phyloP scores from a whole-genome alignment of 2,888 invertebrate species.

The Volucella bombylans region DNA sequence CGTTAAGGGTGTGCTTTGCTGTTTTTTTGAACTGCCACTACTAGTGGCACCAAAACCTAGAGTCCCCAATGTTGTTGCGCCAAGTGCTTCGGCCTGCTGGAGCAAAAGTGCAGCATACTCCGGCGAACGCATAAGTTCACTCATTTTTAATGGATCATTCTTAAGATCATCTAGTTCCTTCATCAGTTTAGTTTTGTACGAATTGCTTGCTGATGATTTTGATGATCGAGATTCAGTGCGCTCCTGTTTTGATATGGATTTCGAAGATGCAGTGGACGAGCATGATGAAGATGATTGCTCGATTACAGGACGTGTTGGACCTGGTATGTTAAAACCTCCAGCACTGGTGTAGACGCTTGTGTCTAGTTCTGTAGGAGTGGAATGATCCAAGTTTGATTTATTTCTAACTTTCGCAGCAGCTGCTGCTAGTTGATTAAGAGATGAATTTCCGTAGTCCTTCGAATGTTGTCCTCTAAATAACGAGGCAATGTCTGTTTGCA shows the following conservation, averaged over 20 bases:
- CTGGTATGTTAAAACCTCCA: slow-evolving; percentile 65
- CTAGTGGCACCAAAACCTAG: slow-evolving; percentile 79
- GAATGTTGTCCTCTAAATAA: slow-evolving; percentile 80
- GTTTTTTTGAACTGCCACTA: slow-evolving; percentile 74
- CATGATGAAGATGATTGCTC: slow-evolving; percentile 67
- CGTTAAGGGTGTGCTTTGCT: slow-evolving; percentile 75
- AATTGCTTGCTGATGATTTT: slow-evolving; percentile 79
- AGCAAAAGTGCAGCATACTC: slow-evolving; percentile 82
- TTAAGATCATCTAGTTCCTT: slow-evolving; percentile 82
- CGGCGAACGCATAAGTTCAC: slow-evolving; percentile 82
- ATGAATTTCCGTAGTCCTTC: slow-evolving; percentile 81
- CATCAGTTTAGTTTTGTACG: slow-evolving; percentile 82
- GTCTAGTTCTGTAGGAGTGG: slow-evolving; percentile 43
- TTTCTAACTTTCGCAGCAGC: slow-evolving; percentile 81
- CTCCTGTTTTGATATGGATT: slow-evolving; percentile 77
- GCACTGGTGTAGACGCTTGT: slow-evolving; percentile 54
- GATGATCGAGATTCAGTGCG: slow-evolving; percentile 79
- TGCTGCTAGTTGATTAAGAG: slow-evolving; percentile 80
- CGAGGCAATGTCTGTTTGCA: slow-evolving; percentile 80
- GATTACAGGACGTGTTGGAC: slow-evolving; percentile 54
- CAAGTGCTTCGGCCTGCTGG: slow-evolving; percentile 82
- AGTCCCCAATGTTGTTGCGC: slow-evolving; percentile 81
- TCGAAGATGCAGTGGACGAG: slow-evolving; percentile 78
- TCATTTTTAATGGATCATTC: slow-evolving; percentile 82
- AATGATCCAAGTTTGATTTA: slow-evolving; percentile 77